Evolutionary conservation across 2,888 invertebrate species (phyloP), one percentile per base, ranked within the genome.

Genomic region (Unio delphinus): DNA sequence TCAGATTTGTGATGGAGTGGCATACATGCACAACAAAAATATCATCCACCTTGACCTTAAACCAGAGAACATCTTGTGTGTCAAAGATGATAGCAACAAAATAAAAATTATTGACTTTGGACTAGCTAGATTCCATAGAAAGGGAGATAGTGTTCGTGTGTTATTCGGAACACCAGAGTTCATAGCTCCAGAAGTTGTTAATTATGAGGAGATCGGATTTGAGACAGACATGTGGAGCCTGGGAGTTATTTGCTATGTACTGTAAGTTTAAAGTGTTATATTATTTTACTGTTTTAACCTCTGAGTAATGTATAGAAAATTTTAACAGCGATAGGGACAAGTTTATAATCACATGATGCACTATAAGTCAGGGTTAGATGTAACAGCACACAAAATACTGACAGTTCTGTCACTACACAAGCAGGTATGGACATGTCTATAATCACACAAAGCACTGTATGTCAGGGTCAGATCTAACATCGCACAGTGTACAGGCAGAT

Each of bases 41-140:
- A 97, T 99, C 83, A 91, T 99, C 69, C 99, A 99, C 92, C 92
- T 99, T 69, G 99, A 99, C 89, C 94, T 99, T 92, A 99, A 99
- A 93, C 99, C 99, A 23, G 99, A 99, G 91, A 99, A 99, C 90
- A 97, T 99, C 83, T 92, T 99, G 67, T 99, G 99, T 87, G 93
- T 99, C 45, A 96, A 98, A 68, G 95, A 95, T 89, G 94, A 96
- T 69, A 98, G 98, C 64, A 99, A 99, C 91, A 93, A 98, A 82
- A 96, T 99, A 87, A 99, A 99, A 92, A 95, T 99, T 84, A 99
- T 99, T 82, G 99, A 99, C 91, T 99, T 99, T 90, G 99, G 99
- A 18, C 91, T 99, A 77, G 99, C 99, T 3, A 92, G 98, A 81
- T 94, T 95, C 89, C 97, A 94, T 88, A 96, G 97, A 90, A 96